phyloP scores from a whole-genome alignment of 2,888 invertebrate species.

The Carabus problematicus region DNA sequence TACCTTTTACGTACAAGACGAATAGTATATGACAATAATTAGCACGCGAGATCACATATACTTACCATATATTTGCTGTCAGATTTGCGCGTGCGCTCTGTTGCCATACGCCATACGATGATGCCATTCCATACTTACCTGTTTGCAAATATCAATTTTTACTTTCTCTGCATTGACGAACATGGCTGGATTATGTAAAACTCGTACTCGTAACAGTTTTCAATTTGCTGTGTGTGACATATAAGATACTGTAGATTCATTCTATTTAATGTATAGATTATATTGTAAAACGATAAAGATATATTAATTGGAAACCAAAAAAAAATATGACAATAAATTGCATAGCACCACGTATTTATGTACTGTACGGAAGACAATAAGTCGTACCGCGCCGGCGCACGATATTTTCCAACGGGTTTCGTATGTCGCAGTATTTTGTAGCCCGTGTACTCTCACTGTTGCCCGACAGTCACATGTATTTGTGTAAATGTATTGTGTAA shows the following conservation, averaged over 20 bases:
- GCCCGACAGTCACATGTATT: slow-evolving; percentile 32
- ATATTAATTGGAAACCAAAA: slow-evolving; percentile 42
- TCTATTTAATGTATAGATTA: slow-evolving; percentile 31
- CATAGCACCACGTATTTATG: slow-evolving; percentile 38
- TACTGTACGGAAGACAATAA: slow-evolving; percentile 42
- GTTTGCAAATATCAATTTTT: no score
- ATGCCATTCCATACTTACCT: no score
- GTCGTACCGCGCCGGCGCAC: slow-evolving; percentile 21
- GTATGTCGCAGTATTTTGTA: slow-evolving; percentile 36
- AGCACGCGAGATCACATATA: neutral
- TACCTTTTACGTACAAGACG: slow-evolving; percentile 36
- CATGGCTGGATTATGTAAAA: slow-evolving; percentile 30
- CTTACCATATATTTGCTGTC: neutral
- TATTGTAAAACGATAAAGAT: slow-evolving; percentile 35
- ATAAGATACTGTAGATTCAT: slow-evolving; percentile 29
- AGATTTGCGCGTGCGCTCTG: no score
- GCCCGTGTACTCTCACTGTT: slow-evolving; percentile 32
- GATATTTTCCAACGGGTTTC: slow-evolving; percentile 33
- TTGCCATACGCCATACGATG: no score
- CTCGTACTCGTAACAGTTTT: slow-evolving; percentile 10
- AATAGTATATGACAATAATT: slow-evolving; percentile 36
- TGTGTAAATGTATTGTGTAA: slow-evolving; percentile 41
- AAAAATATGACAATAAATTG: slow-evolving; percentile 39
- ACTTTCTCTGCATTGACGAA: neutral
- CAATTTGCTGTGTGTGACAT: slow-evolving; percentile 43